phyloP scores from a whole-genome alignment of 1,140 invertebrate genomes.

The Pteromalus puparum region DNA sequence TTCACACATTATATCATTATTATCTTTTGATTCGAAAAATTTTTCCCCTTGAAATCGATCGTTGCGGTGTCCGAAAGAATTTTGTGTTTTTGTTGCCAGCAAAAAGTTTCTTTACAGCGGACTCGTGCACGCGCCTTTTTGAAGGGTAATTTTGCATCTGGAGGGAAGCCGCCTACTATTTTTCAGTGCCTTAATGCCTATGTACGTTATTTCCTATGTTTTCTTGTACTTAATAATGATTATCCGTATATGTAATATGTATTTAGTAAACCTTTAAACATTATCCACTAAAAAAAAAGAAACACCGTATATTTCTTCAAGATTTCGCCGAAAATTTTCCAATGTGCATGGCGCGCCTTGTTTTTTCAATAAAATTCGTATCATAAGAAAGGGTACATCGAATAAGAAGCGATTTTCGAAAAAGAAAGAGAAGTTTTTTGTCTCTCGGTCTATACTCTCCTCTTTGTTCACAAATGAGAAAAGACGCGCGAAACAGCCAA shows the following conservation, averaged over 20 bases:
- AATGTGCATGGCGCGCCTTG: constrained; percentile 36
- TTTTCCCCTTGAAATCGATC: constrained; percentile 49
- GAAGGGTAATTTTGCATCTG: constrained; percentile 62
- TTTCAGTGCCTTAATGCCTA: constrained; percentile 71
- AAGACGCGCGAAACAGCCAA: too few relatives aligned
- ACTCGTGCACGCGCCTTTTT: constrained; percentile 44
- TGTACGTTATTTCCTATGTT: constrained; percentile 70
- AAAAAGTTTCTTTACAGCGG: constrained; percentile 26
- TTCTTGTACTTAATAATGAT: constrained; percentile 74
- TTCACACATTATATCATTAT: not conserved
- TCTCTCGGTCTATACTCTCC: not conserved
- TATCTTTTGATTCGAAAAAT: constrained; percentile 17
- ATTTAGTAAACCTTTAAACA: constrained; percentile 72
- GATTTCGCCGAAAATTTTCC: constrained; percentile 56
- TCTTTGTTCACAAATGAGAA: too few relatives aligned
- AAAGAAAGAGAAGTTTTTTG: constrained; percentile 35
- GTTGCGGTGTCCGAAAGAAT: constrained; percentile 39
- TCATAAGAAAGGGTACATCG: constrained; percentile 32
- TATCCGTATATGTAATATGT: constrained; percentile 73
- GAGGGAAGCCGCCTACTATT: constrained; percentile 66
- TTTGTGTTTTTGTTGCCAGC: not conserved
- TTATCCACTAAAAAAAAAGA: constrained; percentile 72
- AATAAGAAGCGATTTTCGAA: constrained; percentile 35
- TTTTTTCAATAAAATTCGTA: constrained; percentile 47
- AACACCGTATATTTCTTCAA: constrained; percentile 64